phyloP scores from a whole-genome alignment of 2,113 vertebrate species.

The Cricetomys ansorgei region DNA sequence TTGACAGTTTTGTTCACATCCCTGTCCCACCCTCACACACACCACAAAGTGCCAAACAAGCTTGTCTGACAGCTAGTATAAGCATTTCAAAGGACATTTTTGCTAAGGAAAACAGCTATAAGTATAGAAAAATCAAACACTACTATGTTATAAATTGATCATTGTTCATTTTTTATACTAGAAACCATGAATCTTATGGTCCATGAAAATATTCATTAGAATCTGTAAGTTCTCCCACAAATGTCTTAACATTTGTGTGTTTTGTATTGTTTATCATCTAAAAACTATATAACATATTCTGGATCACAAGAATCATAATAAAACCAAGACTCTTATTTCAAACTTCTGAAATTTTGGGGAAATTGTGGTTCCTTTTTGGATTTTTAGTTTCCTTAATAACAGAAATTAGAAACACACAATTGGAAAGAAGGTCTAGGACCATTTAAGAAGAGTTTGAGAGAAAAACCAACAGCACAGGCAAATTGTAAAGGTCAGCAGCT shows the following conservation, averaged over 20 bases:
- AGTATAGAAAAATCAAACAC: constrained; percentile 48
- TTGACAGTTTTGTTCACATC: constrained; percentile 44
- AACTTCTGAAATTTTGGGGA: neutral
- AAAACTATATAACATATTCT: constrained; percentile 18
- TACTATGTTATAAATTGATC: constrained; percentile 27
- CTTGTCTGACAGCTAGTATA: constrained; percentile 47
- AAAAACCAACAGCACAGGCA: neutral
- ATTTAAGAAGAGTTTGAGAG: neutral
- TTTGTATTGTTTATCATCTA: neutral
- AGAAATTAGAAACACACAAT: too few species aligned
- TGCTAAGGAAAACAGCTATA: constrained; percentile 30
- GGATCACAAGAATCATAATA: constrained; percentile 16
- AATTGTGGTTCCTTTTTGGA: neutral
- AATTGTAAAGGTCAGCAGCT: neutral
- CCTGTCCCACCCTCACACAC: neutral
- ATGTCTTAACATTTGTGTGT: constrained; percentile 5
- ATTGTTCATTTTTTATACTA: neutral
- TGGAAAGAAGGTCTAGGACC: neutral
- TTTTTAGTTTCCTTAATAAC: neutral
- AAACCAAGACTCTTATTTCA: neutral
- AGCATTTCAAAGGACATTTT: constrained; percentile 53
- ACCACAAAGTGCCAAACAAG: constrained; percentile 8
- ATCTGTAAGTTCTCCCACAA: neutral
- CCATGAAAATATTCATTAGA: constrained; percentile 35
- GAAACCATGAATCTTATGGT: neutral